These are phyloP conservation scores for Orthochromis indermauri DNA, from an alignment of 2,113 vertebrate species.

Conservation along the genomic window DNA sequence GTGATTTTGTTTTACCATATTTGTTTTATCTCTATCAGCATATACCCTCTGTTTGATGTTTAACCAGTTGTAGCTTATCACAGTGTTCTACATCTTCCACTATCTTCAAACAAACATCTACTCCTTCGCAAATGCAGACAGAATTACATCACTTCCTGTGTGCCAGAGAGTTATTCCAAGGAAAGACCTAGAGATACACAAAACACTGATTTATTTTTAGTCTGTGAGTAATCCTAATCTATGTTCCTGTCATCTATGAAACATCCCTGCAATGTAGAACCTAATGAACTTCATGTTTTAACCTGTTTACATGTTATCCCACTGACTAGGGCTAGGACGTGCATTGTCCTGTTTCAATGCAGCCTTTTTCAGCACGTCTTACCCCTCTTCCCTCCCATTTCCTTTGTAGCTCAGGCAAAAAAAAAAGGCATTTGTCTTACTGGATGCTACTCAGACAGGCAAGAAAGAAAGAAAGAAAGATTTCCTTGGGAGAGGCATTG, in stretches of 20 bases:
- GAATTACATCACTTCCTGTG: conserved; percentile 18
- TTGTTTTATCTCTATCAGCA: background rate
- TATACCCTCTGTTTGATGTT: background rate
- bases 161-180: background rate
- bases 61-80: background rate
- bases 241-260: background rate
- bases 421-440: background rate
- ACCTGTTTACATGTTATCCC: background rate
- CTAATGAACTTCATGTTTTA: background rate
- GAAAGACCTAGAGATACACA: background rate
- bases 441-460: background rate
- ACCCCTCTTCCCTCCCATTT: background rate
- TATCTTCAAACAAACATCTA: background rate
- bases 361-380: background rate
- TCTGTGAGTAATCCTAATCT: background rate
- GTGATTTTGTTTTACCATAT: background rate
- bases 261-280: background rate
- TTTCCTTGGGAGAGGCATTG: conserved; percentile 1
- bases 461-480: background rate
- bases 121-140: background rate
- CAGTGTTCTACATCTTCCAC: background rate
- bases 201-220: background rate
- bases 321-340: background rate
- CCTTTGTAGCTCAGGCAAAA: background rate
- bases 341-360: background rate